A percentile compares a stretch with the other conserved stretches of the same genome.
phyloP scores from a whole-genome alignment of 2,113 vertebrate genomes.

The Myanophis thanlyinensis region DNA sequence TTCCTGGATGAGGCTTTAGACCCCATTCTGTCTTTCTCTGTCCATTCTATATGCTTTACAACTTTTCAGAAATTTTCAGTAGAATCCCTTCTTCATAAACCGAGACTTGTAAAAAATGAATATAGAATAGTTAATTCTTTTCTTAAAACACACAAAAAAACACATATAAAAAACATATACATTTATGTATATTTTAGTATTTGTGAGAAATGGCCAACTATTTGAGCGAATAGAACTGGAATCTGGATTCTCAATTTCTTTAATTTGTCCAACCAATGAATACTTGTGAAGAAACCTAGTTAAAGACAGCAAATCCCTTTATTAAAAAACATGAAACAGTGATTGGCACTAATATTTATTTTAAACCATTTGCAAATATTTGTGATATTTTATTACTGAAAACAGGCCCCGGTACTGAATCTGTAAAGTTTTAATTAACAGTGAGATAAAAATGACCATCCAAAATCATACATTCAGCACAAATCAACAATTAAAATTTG shows the following conservation, averaged over 20 bases:
- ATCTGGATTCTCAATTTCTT: neutral
- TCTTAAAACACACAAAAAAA: neutral
- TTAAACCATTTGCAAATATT: neutral
- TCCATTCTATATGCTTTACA: neutral
- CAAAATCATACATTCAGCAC: neutral
- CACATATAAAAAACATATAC: too few relatives aligned
- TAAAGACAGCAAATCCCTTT: too few relatives aligned
- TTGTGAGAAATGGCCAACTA: neutral
- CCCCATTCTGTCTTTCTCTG: neutral
- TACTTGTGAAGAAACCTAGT: neutral
- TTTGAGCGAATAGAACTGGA: neutral
- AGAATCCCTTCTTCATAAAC: neutral
- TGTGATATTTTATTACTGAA: neutral
- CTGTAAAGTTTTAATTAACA: neutral
- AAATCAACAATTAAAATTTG: neutral
- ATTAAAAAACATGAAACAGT: neutral
- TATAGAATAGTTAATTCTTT: neutral
- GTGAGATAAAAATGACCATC: neutral
- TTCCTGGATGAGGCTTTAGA: neutral
- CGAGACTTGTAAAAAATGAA: neutral
- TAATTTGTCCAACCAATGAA: neutral
- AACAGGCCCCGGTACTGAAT: neutral
- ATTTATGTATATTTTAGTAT: neutral
- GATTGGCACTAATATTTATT: neutral
- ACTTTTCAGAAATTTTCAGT: neutral